phyloP scores from a whole-genome alignment of 2,113 vertebrate genomes.

The Chloebia gouldiae region DNA sequence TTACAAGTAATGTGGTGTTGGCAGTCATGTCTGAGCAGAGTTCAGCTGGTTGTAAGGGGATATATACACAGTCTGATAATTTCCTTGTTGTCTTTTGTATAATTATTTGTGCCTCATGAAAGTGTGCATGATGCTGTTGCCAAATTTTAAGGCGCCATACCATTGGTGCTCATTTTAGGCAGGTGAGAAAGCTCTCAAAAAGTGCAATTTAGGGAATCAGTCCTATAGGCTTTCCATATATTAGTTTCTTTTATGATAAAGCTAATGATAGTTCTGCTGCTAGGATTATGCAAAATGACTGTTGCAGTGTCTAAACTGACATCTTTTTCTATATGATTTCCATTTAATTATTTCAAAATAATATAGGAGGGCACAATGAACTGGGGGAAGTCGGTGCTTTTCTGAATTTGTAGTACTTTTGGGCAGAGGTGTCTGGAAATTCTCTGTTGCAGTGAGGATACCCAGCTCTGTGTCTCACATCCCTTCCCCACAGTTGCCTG shows the following conservation, averaged over 20 bases:
- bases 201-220: not conserved
- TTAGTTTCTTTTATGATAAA: not conserved
- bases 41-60: not conserved
- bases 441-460: not conserved
- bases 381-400: not conserved
- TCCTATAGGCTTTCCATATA: not conserved
- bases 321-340: accelerated
- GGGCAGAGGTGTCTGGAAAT: not conserved
- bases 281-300: not conserved
- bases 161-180: not conserved
- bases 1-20: not conserved
- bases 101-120: not conserved
- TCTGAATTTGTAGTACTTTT: not conserved
- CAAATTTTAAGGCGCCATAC: not conserved
- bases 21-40: not conserved
- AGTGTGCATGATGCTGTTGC: not conserved
- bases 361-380: not conserved
- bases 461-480: not conserved
- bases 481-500: not conserved
- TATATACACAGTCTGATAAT: not conserved
- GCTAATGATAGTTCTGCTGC: not conserved
- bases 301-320: not conserved
- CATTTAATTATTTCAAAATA: too few species aligned
- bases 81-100: not conserved
- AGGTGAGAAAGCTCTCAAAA: not conserved